Evolutionary conservation across 1,140 invertebrate genomes (phyloP).

Genomic region (Eriocheir sinensis): DNA sequence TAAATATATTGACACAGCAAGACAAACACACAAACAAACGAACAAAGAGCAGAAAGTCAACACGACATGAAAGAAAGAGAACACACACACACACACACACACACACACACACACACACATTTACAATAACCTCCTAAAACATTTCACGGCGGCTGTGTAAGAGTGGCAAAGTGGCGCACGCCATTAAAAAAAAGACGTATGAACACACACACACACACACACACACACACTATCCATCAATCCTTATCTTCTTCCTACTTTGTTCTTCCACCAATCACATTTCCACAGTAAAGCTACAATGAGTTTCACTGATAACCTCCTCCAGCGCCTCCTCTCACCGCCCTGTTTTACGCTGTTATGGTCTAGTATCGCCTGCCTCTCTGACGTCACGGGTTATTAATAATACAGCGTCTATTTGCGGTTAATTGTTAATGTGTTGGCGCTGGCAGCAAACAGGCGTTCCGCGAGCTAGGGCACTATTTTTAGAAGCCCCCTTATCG

Average conservation of each 20-base stretch:
- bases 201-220: neutral
- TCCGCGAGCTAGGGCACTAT: conserved; percentile 54
- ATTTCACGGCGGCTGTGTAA: neutral
- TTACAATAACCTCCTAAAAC: neutral
- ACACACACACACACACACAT: neutral
- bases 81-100: neutral
- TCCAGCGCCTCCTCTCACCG: no score
- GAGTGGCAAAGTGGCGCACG: neutral
- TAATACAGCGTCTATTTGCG: neutral
- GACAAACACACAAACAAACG: neutral
- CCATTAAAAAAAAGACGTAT: neutral
- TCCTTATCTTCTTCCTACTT: neutral
- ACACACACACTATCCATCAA: neutral
- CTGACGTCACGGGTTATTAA: neutral
- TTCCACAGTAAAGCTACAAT: neutral
- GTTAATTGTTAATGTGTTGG: neutral
- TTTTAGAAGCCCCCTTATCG: conserved; percentile 73
- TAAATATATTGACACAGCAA: neutral
- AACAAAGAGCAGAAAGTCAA: neutral
- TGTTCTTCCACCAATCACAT: no score
- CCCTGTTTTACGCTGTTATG: neutral
- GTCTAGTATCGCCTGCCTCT: neutral
- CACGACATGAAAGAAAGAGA: neutral
- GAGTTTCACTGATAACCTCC: neutral
- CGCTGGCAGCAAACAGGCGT: neutral